Base-by-base conservation (phyloP, 1,140 invertebrate genomes). In the Neodiprion pinetum region DNA sequence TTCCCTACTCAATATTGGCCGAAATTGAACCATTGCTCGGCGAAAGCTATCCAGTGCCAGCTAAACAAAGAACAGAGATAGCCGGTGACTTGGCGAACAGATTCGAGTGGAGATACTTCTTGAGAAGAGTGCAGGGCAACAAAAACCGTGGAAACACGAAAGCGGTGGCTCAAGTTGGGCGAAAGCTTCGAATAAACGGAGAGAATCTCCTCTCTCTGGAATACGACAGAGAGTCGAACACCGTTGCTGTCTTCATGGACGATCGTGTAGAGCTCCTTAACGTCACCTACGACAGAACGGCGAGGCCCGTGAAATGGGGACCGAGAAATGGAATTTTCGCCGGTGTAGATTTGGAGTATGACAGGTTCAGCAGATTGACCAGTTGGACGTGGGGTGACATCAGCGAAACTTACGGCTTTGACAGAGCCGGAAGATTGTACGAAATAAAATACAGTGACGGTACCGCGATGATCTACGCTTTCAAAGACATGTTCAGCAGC, bases 41-140 rank as follows among this genome's bases (percentile, higher is more conserved):
- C 1, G 95, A 97, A 85, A 96, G 94, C 79, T 97, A 97, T 82
- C 96, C 96, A 0, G 94, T 97, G 1, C 96, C 96, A 3, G 95
- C 95, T 1, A 96, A 96, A 83, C 96, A 98, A 84, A 92, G 93
- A 78, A 96, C 94, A 0, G 95, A 97, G 86, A 93, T 97, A 47
- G 95, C 94, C 14, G 95, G 95, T 0, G 96, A 98, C 82, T 88
- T 98, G 28, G 95, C 97, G 0, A 98, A 98, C 83, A 91, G 96
- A 74, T 96, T 99, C 76, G 97, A 98, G 88, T 99, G 97, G 97
- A 91, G 96, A 65, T 99, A 98, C 85, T 96, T 96, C 85, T 88
- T 96, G 23, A 86, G 94, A 66, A 92, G 93, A 74, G 86, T 92
- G 14, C 92, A 93, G 79, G 91, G 91, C 3, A 90, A 90, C 78